Conservation (phyloP, 1,140 invertebrate species). For the Lucilia cuprina region DNA sequence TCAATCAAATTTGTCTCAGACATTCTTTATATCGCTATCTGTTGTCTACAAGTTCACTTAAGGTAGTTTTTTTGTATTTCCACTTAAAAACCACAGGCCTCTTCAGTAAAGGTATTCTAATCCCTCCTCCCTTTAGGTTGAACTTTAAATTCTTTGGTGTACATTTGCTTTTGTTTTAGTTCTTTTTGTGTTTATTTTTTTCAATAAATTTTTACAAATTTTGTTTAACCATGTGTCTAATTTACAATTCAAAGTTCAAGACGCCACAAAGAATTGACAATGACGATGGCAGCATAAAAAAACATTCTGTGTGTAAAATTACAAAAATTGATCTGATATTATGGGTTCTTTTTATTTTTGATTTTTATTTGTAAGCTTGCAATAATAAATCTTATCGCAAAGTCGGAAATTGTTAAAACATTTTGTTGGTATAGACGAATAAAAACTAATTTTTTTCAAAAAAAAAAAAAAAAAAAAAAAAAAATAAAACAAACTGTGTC, state of each 20-base stretch:
- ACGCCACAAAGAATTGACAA: not conserved
- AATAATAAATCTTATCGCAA: constrained; percentile 31
- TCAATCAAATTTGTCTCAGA: too few species aligned
- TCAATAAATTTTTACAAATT: not conserved
- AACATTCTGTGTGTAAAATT: not conserved
- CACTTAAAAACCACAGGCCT: too few species aligned
- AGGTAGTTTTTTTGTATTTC: too few species aligned
- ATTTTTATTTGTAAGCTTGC: constrained; percentile 3
- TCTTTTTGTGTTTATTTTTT: not conserved
- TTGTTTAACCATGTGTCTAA: not conserved
- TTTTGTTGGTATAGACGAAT: not conserved
- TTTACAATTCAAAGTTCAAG: constrained; percentile 11
- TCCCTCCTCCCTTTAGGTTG: not conserved
- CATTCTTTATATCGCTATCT: too few species aligned
- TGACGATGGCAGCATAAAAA: not conserved
- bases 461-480: too few species aligned
- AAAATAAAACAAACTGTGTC: constrained; percentile 25
- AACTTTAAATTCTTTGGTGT: not conserved
- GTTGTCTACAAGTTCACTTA: too few species aligned
- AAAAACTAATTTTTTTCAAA: not conserved
- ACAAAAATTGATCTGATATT: not conserved
- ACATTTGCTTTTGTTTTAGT: not conserved
- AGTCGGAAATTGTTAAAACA: constrained; percentile 17
- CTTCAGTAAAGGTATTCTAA: too few species aligned
- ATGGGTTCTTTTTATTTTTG: not conserved